Percentiles rank a stretch among this genome's conserved stretches.
Evolutionary conservation across 2,797 vertebrate species (phyloP).

Genomic region (Neopelma chrysocephalum): DNA sequence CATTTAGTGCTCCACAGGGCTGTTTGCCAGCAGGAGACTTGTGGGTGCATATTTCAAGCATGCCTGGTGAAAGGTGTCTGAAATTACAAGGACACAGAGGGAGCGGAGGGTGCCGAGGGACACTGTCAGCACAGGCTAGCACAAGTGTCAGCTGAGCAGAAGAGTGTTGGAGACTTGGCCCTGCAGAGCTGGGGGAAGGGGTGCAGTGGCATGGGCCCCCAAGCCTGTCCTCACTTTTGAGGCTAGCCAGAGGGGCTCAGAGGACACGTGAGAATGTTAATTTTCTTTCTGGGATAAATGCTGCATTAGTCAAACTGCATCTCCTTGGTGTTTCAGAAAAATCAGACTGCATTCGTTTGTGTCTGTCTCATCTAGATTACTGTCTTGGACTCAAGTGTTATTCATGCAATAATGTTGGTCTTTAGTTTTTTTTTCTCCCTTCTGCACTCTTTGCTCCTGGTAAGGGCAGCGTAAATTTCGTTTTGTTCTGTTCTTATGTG

Average conservation of each 20-base stretch:
- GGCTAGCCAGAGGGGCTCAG: background rate
- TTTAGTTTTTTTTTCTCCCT: accelerated
- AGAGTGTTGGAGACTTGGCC: background rate
- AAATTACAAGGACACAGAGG: background rate
- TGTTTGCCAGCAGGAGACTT: background rate
- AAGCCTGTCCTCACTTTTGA: background rate
- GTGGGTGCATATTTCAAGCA: background rate
- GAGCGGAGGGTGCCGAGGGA: background rate
- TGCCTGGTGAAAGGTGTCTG: background rate
- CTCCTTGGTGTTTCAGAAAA: background rate
- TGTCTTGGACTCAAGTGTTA: background rate
- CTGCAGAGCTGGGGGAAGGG: background rate
- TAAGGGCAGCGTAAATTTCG: background rate
- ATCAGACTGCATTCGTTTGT: background rate
- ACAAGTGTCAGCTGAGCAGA: background rate
- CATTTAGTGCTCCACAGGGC: background rate
- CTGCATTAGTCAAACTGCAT: background rate
- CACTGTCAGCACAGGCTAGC: background rate
- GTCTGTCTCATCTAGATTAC: background rate
- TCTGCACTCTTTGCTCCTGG: background rate
- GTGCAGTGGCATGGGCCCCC: no score
- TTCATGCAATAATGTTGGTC: background rate
- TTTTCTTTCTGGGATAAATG: background rate
- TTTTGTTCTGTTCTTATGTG: background rate
- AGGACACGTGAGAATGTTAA: background rate